These are phyloP conservation scores for Cheilinus undulatus DNA, from an alignment of 2,113 vertebrate species.

Conservation along the genomic window DNA sequence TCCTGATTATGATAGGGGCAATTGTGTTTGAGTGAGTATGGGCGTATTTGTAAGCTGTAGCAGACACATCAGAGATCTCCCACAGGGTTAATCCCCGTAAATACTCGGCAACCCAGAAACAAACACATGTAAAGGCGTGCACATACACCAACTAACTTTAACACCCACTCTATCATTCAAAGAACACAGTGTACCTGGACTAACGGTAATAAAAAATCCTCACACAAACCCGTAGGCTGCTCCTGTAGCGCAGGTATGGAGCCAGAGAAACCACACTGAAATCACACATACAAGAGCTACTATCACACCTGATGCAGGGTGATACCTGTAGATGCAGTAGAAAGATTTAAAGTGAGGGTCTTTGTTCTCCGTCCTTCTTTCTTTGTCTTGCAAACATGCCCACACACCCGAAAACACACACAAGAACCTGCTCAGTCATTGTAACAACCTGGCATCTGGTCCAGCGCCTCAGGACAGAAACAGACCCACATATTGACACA, in stretches of 20 bases:
- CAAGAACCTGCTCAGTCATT: conserved; percentile 62
- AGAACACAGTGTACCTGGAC: conserved; percentile 69
- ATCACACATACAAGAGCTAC: no score
- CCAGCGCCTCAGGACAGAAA: conserved; percentile 30
- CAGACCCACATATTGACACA: conserved; percentile 34
- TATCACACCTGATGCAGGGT: conserved; percentile 50
- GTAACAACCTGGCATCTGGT: conserved; percentile 55
- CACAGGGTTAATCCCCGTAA: conserved; percentile 62
- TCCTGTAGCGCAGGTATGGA: no score
- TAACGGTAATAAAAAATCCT: no score
- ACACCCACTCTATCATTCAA: conserved; percentile 49
- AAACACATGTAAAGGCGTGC: conserved; percentile 19
- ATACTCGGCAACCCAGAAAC: conserved; percentile 46
- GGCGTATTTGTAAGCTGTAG: conserved; percentile 8
- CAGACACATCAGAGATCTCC: conserved; percentile 64
- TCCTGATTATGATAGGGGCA: neutral
- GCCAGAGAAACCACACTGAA: no score
- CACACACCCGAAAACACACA: conserved; percentile 34
- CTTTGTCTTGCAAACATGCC: conserved; percentile 8
- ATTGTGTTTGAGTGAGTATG: neutral
- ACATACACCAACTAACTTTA: conserved; percentile 32
- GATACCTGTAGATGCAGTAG: conserved; percentile 23
- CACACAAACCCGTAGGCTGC: no score
- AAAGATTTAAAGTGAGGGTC: conserved; percentile 23
- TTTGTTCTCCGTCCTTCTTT: conserved; percentile 40